Evolutionary conservation across 2,888 invertebrate genomes (phyloP).

Genomic region (Cryptophagus acutangulus): DNA sequence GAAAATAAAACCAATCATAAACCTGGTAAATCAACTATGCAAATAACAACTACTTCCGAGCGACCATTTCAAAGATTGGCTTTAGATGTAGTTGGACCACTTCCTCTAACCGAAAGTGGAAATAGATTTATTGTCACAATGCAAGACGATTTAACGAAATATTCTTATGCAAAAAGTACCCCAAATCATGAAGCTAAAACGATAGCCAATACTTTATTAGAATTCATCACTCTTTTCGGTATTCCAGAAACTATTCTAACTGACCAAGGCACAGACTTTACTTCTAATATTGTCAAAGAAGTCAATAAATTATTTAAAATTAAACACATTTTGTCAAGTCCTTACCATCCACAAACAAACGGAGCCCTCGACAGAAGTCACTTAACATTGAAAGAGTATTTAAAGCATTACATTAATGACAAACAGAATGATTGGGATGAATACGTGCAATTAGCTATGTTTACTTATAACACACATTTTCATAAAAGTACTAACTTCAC

Average conservation of each 20-base stretch:
- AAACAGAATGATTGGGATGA: conserved; percentile 34
- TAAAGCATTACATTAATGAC: conserved; percentile 33
- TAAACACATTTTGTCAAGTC: conserved; percentile 30
- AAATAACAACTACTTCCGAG: conserved; percentile 33
- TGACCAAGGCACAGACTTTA: conserved; percentile 43
- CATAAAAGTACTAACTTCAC: conserved; percentile 36
- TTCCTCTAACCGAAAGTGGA: conserved; percentile 28
- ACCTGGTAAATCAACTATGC: conserved; percentile 31
- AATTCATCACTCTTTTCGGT: conserved; percentile 38
- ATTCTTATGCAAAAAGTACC: conserved; percentile 22
- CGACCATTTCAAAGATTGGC: conserved; percentile 33
- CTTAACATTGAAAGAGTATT: conserved; percentile 31
- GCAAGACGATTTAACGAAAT: conserved; percentile 24
- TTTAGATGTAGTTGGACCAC: conserved; percentile 34
- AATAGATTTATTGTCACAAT: conserved; percentile 31
- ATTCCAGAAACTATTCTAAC: conserved; percentile 39
- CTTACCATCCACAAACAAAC: conserved; percentile 37
- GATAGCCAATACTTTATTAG: conserved; percentile 33
- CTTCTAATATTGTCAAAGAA: conserved; percentile 35
- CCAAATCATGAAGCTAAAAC: conserved; percentile 34
- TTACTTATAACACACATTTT: conserved; percentile 33
- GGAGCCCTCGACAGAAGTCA: conserved; percentile 37
- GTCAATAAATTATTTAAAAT: conserved; percentile 34
- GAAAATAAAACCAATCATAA: conserved; percentile 25
- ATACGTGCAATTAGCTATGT: conserved; percentile 31